phyloP scores from a whole-genome alignment of 2,888 invertebrate genomes.

The Rhagium mordax region DNA sequence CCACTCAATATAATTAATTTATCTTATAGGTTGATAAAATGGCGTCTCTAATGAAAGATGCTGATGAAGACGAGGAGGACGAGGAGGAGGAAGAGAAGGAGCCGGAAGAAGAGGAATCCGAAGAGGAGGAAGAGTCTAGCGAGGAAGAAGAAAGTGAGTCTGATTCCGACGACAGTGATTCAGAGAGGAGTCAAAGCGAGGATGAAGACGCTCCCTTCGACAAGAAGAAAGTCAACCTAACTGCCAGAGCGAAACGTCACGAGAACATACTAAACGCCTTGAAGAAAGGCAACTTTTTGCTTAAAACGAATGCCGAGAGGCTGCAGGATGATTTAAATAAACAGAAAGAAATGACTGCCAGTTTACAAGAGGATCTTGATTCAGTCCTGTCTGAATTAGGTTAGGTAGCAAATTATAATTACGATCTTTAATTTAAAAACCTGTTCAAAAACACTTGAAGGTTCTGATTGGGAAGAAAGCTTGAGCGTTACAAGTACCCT shows the following conservation, averaged over 20 bases:
- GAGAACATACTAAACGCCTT: constrained; percentile 85
- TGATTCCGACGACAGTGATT: constrained; percentile 76
- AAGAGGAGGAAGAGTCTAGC: constrained; percentile 74
- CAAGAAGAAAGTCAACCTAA: constrained; percentile 79
- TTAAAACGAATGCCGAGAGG: constrained; percentile 90
- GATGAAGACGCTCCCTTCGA: constrained; percentile 78
- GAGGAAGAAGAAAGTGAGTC: constrained; percentile 80
- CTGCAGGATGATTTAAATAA: constrained; percentile 89
- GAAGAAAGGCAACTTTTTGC: constrained; percentile 89
- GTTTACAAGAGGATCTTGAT: constrained; percentile 87
- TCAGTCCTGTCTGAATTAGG: constrained; percentile 90
- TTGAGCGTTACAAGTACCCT: neutral
- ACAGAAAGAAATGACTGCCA: constrained; percentile 84
- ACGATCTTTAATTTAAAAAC: neutral
- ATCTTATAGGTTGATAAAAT: constrained; percentile 84
- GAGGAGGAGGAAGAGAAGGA: constrained; percentile 76
- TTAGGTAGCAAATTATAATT: constrained; percentile 66
- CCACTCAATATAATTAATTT: neutral
- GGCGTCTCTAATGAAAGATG: constrained; percentile 89
- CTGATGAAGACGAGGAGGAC: constrained; percentile 77
- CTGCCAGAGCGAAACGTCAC: constrained; percentile 80
- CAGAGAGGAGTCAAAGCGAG: constrained; percentile 74
- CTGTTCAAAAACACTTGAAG: constrained; percentile 17
- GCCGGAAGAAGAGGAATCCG: constrained; percentile 73
- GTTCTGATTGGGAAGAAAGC: neutral